Evolutionary conservation across 1,140 invertebrate genomes (phyloP), one percentile per base, ranked within the genome.

Genomic region (Drosophila ercepeae): DNA sequence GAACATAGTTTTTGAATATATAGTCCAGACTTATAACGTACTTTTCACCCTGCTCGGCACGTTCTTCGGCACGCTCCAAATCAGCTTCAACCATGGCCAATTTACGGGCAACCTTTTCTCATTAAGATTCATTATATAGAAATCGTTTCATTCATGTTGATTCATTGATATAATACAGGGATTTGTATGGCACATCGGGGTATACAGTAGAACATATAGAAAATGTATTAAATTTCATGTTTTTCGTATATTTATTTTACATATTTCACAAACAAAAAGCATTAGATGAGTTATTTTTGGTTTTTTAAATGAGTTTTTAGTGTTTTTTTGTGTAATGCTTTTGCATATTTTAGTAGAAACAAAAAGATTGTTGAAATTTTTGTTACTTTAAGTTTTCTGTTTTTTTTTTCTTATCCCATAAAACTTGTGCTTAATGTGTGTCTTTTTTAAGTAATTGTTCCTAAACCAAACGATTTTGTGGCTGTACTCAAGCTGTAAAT

Each of bases 81-180:
- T 99, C 99, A 92, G 99, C 99, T 94, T 99, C 99, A 95, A 99
- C 99, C 97, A 99, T 99, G 93, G 99, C 99, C 95, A 99, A 96
- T 95, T 99, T 99, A 98, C 99, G 98, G 94, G 99, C 98, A 92
- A 99, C 98, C 99, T 99, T 94, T 91, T 92, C 67, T 83, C 78
- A 71, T 52, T 44, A 70, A 9, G 11, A 11, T 67, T 54, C 52
- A 52, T 74, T 74, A 46, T 64, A 60, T 36, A 21, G n/a, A 59
- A 67, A 70, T 86, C 39, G 59, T 58, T 78, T 76, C 64, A 64
- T 64, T 63, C 19, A 57, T 54, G 61, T 57, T 65, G 65, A 54
- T 58, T 57, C 36, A 39, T 46, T 74, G 44, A 57, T 63, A 65
- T 63, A 68, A n/a, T 83, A 70, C 57, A 49, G 42, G 19, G 48